Conservation (phyloP, 2,113 vertebrate species). For the Psittacara wagleri region DNA sequence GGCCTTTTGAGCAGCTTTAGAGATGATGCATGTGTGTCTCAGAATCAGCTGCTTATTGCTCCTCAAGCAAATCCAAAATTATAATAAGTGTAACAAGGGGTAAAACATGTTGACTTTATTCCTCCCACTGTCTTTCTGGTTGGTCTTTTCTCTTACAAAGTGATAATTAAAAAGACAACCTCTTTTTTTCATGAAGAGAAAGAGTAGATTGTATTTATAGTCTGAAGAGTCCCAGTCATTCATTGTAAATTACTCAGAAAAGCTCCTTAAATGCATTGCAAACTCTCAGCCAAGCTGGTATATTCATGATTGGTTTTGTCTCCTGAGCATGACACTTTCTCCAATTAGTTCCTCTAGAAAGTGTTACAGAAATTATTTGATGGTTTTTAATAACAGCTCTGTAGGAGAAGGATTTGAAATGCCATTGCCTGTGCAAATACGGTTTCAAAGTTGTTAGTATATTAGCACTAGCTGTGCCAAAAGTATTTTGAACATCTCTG, state of each 20-base stretch:
- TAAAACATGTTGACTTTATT: neutral
- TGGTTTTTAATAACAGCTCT: constrained; percentile 30
- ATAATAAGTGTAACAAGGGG: neutral
- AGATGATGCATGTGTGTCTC: neutral
- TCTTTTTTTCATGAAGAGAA: constrained; percentile 16
- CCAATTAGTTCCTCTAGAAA: constrained; percentile 22
- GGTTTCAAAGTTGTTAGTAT: neutral
- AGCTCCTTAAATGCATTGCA: constrained; percentile 47
- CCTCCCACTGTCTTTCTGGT: constrained; percentile 20
- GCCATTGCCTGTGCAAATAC: neutral
- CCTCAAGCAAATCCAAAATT: constrained; percentile 19
- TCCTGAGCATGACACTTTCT: constrained; percentile 28
- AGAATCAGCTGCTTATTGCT: neutral
- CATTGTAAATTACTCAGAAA: constrained; percentile 38
- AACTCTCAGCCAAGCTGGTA: constrained; percentile 37
- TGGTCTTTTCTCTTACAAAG: constrained; percentile 37
- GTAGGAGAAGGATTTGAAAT: constrained; percentile 13
- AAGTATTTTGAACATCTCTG: neutral
- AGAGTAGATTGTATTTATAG: constrained; percentile 41
- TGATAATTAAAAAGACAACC: constrained; percentile 45
- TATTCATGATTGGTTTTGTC: constrained; percentile 22
- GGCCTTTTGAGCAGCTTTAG: neutral
- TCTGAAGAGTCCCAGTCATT: constrained; percentile 38
- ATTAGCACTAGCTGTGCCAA: neutral
- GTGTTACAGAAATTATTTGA: constrained; percentile 10